Evolutionary conservation across 2,113 vertebrate genomes (phyloP).

Genomic region (Hystrix cristata): DNA sequence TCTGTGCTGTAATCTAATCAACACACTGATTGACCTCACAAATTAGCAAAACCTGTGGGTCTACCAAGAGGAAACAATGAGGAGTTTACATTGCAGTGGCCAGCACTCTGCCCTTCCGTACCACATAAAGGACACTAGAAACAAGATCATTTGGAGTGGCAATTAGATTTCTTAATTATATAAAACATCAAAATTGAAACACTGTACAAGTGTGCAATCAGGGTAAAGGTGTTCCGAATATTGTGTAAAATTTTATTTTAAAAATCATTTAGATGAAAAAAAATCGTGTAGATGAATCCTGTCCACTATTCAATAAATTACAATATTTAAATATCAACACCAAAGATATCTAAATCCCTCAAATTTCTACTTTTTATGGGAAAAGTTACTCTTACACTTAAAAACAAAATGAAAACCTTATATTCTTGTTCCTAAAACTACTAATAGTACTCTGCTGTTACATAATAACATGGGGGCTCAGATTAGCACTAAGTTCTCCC

Average conservation of each 20-base stretch:
- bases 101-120: background rate
- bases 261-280: background rate
- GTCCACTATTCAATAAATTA: background rate
- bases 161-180: background rate
- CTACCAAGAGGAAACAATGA: background rate
- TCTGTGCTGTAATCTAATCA: background rate
- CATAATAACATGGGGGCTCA: background rate
- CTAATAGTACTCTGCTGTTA: background rate
- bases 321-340: constrained; percentile 7
- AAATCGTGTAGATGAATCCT: background rate
- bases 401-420: background rate
- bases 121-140: background rate
- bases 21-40: background rate
- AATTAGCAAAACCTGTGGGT: background rate
- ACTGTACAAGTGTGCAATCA: background rate
- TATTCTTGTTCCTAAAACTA: constrained; percentile 3
- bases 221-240: background rate
- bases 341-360: constrained; percentile 34
- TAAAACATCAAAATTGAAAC: background rate
- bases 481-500: background rate
- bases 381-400: background rate
- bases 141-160: background rate
- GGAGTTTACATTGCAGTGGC: background rate
- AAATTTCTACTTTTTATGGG: background rate
- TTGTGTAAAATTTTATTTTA: background rate